phyloP scores from a whole-genome alignment of 2,113 vertebrate genomes.

The Chloropsis cyanopogon region DNA sequence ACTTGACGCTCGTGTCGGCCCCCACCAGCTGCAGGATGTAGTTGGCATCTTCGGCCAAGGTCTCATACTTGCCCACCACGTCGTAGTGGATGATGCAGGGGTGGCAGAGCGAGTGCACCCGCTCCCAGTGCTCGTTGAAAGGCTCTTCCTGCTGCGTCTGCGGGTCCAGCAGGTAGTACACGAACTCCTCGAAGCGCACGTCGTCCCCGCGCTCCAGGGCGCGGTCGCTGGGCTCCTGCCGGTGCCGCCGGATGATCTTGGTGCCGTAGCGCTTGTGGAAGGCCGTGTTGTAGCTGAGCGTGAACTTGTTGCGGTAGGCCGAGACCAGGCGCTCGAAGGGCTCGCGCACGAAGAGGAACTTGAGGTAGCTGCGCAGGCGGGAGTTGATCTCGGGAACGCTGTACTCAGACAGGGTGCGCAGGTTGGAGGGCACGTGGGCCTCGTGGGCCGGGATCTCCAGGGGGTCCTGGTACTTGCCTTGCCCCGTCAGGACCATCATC shows the following conservation, averaged over 20 bases:
- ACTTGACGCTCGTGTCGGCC: slow-evolving; percentile 76
- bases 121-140: slow-evolving; percentile 96
- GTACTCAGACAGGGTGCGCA: slow-evolving; percentile 86
- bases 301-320: slow-evolving; percentile 92
- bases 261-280: slow-evolving; percentile 92
- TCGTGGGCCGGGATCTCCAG: slow-evolving; percentile 84
- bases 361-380: slow-evolving; percentile 89
- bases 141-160: slow-evolving; percentile 86
- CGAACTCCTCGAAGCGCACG: slow-evolving; percentile 91
- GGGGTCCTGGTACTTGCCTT: slow-evolving; percentile 76
- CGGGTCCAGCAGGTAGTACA: slow-evolving; percentile 90
- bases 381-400: slow-evolving; percentile 83
- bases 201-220: slow-evolving; percentile 84
- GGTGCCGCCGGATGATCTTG: slow-evolving; percentile 86
- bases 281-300: slow-evolving; percentile 86
- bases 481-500: slow-evolving; percentile 87
- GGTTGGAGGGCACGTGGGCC: slow-evolving; percentile 83
- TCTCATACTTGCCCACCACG: slow-evolving; percentile 94
- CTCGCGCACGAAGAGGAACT: slow-evolving; percentile 92
- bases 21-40: slow-evolving; percentile 87
- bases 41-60: slow-evolving; percentile 87
- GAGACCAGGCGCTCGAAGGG: slow-evolving; percentile 94
- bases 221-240: slow-evolving; percentile 71
- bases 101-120: slow-evolving; percentile 90
- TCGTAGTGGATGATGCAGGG: slow-evolving; percentile 93